A percentile compares a stretch with the other conserved stretches of the same genome.
Evolutionary conservation across 2,888 invertebrate species (phyloP).

Genomic region (Abrostola tripartita): DNA sequence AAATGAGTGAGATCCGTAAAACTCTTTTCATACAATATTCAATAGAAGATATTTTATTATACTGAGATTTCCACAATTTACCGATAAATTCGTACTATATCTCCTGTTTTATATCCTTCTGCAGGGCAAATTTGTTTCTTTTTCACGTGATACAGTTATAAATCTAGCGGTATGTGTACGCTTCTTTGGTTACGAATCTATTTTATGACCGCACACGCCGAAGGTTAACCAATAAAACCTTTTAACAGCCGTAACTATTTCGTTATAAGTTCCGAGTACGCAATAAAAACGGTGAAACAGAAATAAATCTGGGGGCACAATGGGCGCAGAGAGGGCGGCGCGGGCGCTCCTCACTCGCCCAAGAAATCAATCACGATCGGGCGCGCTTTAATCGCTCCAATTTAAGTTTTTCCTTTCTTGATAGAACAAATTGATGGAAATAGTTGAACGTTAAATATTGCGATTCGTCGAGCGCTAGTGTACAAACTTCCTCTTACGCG

Average conservation of each 20-base stretch:
- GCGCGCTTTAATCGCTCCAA: constrained; percentile 79
- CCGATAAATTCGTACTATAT: constrained; percentile 85
- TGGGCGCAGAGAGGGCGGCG: constrained; percentile 57
- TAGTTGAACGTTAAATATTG: constrained; percentile 83
- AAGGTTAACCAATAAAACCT: constrained; percentile 89
- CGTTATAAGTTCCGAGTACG: constrained; percentile 87
- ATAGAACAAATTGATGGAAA: constrained; percentile 81
- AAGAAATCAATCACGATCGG: constrained; percentile 80
- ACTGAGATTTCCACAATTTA: constrained; percentile 86
- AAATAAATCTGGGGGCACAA: constrained; percentile 85
- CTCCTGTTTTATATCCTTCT: constrained; percentile 84
- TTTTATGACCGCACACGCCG: constrained; percentile 86
- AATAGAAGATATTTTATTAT: constrained; percentile 87
- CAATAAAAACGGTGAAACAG: constrained; percentile 86
- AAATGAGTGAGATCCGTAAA: constrained; percentile 85
- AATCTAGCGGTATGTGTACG: constrained; percentile 83
- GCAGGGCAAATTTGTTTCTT: constrained; percentile 86
- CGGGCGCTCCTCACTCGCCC: constrained; percentile 63
- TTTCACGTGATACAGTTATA: constrained; percentile 86
- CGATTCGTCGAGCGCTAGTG: constrained; percentile 71
- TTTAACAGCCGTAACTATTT: constrained; percentile 88
- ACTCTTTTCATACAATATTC: constrained; percentile 87
- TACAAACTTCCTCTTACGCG: constrained; percentile 78
- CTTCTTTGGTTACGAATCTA: constrained; percentile 86
- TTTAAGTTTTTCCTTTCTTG: constrained; percentile 83